A percentile compares a stretch with the other conserved stretches of the same genome.
Evolutionary conservation across 2,797 vertebrate species (phyloP).

Genomic region (Anguilla marmorata): DNA sequence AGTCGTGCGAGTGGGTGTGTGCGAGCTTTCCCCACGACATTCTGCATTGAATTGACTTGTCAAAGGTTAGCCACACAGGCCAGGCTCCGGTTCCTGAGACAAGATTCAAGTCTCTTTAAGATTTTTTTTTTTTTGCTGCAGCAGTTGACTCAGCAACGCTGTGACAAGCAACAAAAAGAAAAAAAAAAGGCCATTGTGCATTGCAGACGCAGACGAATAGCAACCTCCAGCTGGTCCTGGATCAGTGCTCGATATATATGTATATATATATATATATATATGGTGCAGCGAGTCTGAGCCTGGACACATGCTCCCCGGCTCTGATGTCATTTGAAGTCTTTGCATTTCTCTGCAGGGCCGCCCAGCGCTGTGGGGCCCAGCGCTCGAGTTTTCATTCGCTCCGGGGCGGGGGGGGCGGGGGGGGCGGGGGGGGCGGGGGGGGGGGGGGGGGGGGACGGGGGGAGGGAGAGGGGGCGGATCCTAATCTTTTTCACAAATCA

Average conservation of each 20-base stretch:
- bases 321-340: constrained; percentile 52
- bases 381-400: constrained; percentile 55
- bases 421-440: constrained; percentile 51
- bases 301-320: background rate
- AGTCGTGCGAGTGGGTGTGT: background rate
- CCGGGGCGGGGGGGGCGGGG: too few relatives aligned
- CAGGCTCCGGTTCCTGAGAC: background rate
- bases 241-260: background rate
- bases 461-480: too few relatives aligned
- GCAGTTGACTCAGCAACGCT: background rate
- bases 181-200: background rate
- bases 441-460: constrained; percentile 59
- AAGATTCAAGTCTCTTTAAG: background rate
- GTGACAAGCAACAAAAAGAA: background rate
- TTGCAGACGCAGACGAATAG: background rate
- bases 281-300: background rate
- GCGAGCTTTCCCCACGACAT: background rate
- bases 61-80: background rate
- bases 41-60: background rate
- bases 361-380: constrained; percentile 38
- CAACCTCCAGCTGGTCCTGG: background rate
- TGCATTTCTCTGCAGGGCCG: constrained; percentile 47
- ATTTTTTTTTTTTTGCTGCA: background rate
- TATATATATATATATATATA: background rate
- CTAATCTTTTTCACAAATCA: too few relatives aligned